These are phyloP conservation scores for Echinometra lucunter DNA, from an alignment of 53 echinoderm and acorn worm species.

Conservation along the genomic window DNA sequence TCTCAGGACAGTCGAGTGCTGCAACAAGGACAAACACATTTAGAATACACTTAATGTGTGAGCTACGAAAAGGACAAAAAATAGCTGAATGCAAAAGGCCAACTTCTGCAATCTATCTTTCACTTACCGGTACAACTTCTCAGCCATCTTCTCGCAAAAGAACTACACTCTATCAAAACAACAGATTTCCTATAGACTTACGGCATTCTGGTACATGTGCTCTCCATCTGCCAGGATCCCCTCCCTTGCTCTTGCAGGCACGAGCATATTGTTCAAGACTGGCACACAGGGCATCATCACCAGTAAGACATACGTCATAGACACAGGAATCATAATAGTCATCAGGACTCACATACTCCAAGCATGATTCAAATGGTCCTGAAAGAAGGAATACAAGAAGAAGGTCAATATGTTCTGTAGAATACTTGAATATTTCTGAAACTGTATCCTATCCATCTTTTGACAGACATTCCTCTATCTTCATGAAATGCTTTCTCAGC, in stretches of 20 bases:
- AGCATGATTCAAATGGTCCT: constrained; percentile 85
- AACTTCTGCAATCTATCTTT: too few species aligned
- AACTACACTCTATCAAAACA: neutral
- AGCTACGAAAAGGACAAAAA: neutral
- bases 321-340: constrained; percentile 78
- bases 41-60: neutral
- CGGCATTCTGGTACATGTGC: constrained; percentile 69
- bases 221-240: constrained; percentile 79
- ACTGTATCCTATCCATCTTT: neutral
- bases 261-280: constrained; percentile 74
- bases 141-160: neutral
- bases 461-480: neutral
- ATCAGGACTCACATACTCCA: constrained; percentile 72
- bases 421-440: too few species aligned
- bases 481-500: neutral
- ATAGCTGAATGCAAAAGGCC: too few species aligned
- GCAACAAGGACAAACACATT: too few species aligned
- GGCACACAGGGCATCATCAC: constrained; percentile 79
- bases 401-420: too few species aligned
- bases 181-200: constrained; percentile 65
- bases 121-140: neutral
- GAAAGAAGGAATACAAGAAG: too few species aligned
- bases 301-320: constrained; percentile 87
- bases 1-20: constrained; percentile 76
- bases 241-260: constrained; percentile 74